These are phyloP conservation scores for Belonocnema kinseyi DNA, from an alignment of 1,140 invertebrate genomes.

Conservation along the genomic window DNA sequence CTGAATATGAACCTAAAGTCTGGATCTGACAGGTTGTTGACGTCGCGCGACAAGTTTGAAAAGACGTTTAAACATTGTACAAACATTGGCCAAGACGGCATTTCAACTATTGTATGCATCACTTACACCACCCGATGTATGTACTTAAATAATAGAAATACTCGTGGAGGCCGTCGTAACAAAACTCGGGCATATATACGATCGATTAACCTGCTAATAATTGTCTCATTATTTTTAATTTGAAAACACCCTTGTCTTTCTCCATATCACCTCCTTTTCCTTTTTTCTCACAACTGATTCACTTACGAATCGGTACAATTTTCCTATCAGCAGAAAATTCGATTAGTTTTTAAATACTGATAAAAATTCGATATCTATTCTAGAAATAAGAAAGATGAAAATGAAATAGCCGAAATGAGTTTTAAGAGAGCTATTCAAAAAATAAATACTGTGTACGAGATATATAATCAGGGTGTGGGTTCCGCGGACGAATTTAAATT, in stretches of 20 bases:
- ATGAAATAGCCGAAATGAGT: background rate
- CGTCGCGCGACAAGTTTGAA: background rate
- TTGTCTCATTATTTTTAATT: slow-evolving; percentile 33
- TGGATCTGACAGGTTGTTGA: too few species aligned
- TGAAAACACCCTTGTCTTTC: background rate
- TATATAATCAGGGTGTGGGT: too few species aligned
- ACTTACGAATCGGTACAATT: too few species aligned
- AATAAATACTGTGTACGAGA: too few species aligned
- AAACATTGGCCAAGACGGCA: background rate
- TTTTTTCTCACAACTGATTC: too few species aligned
- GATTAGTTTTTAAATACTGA: background rate
- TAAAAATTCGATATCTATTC: background rate
- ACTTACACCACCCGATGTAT: slow-evolving; percentile 24
- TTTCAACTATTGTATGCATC: background rate
- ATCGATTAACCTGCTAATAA: slow-evolving; percentile 37
- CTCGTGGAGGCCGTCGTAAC: slow-evolving; percentile 40
- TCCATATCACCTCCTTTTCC: background rate
- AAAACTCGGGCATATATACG: slow-evolving; percentile 34
- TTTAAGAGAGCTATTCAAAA: too few species aligned
- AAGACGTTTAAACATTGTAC: background rate
- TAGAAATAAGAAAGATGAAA: background rate
- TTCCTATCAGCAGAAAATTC: background rate
- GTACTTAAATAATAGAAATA: slow-evolving; percentile 47
- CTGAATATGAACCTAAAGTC: too few species aligned
- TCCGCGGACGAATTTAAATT: background rate